These are phyloP conservation scores for Hemibagrus wyckioides DNA, from an alignment of 2,113 vertebrate genomes.

Conservation along the genomic window DNA sequence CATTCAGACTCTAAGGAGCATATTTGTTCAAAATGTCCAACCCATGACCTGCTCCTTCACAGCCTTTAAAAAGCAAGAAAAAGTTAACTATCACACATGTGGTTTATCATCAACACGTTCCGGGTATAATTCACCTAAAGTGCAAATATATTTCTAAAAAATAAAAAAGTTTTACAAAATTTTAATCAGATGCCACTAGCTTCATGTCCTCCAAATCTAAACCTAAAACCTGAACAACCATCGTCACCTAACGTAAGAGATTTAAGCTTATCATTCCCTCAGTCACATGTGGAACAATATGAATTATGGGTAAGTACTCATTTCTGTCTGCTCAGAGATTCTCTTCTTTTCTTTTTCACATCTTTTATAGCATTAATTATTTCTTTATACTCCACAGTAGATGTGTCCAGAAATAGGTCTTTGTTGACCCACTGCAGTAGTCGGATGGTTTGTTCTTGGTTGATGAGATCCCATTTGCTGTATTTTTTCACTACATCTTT, in stretches of 20 bases:
- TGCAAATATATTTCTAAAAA: background rate
- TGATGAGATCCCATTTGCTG: background rate
- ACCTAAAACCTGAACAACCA: no score
- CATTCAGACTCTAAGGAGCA: no score
- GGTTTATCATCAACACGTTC: background rate
- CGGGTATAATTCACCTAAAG: background rate
- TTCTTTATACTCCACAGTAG: conserved; percentile 16
- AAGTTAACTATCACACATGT: background rate
- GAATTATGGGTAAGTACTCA: background rate
- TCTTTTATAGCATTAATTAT: background rate
- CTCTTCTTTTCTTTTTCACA: background rate
- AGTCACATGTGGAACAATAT: background rate
- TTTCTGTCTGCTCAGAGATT: background rate
- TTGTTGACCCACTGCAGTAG: conserved; percentile 6
- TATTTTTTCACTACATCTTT: conserved; percentile 16
- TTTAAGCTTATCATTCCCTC: background rate
- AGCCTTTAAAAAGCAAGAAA: no score
- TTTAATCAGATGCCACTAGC: background rate
- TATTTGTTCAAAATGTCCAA: no score
- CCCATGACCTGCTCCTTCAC: no score
- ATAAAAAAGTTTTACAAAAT: background rate
- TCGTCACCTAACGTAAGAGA: background rate
- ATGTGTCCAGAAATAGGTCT: background rate
- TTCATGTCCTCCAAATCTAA: no score
- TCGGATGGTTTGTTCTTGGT: background rate